Evolutionary conservation across 2,888 invertebrate genomes (phyloP), one percentile per base, ranked within the genome.

Genomic region (Apoda limacodes): DNA sequence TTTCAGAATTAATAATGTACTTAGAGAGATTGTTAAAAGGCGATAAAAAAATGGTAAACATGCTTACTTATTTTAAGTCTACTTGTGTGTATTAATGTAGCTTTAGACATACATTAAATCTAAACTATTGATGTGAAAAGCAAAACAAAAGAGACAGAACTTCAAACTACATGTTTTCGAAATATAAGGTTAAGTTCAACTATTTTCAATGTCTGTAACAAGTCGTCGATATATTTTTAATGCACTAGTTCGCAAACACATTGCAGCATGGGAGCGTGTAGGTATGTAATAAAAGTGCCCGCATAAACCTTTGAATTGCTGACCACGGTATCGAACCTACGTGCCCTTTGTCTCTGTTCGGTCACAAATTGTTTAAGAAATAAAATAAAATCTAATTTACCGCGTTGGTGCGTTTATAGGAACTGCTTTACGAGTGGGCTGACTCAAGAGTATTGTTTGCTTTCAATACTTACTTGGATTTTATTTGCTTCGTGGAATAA

Each of bases 331-430:
- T 71, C 67, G 70, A 69, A 65, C 70, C 61, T 65, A 60, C 58
- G 65, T 58, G 69, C 67, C 71, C 68, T 76, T 75, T 76, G 75
- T 76, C 67, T 66, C 61, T 61, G 63, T 58, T 63, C 61, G 50
- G 60, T 67, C 74, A 60, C 76, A 75, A 72, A 76, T 74, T 76
- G 72, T 78, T 75, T 66, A 76, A 76, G 75, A 74, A 78, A 75
- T 76, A 75, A 75, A 75, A 74, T 72, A 70, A 72, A 76, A 74
- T 76, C 71, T 72, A 78, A 78, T 76, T 76, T 76, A 70, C 68
- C 68, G 70, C 65, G 57, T 65, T 70, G 55, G 61, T 72, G 69
- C 74, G 63, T 75, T 74, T 71, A 74, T 68, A 60, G 62, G 62
- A 63, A 68, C 60, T 55, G 59, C 64, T 71, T 71, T 71, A 71